Conservation (phyloP, 1,140 invertebrate genomes). For the Trialeurodes vaporariorum region DNA sequence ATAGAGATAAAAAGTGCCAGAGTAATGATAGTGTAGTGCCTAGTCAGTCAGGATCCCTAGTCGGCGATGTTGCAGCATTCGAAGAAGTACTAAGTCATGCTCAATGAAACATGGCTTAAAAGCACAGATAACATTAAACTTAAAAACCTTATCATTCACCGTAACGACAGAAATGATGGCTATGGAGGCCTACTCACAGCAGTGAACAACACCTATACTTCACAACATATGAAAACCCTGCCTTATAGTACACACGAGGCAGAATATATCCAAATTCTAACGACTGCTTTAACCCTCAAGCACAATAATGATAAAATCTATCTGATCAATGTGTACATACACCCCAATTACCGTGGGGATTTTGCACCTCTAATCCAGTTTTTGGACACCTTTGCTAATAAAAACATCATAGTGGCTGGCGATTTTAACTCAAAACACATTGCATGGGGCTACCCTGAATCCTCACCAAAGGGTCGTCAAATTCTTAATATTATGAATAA, state of each 20-base stretch:
- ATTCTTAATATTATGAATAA: not conserved
- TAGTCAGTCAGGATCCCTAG: too few species aligned
- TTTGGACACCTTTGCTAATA: not conserved
- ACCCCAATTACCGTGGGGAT: not conserved
- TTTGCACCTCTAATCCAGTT: not conserved
- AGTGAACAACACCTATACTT: not conserved
- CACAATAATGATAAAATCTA: not conserved
- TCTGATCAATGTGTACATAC: not conserved
- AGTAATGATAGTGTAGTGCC: too few species aligned
- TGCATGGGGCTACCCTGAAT: not conserved
- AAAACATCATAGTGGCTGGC: not conserved
- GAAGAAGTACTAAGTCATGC: too few species aligned
- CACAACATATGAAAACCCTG: not conserved
- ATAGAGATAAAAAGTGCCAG: too few species aligned
- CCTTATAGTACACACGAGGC: not conserved
- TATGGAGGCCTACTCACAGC: not conserved
- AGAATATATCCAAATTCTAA: not conserved
- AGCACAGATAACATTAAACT: not conserved
- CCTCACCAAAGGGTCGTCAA: not conserved
- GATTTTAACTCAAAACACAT: not conserved
- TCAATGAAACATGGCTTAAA: not conserved
- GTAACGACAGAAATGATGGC: not conserved
- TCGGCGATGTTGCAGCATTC: too few species aligned
- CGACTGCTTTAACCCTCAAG: not conserved
- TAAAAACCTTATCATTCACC: not conserved